phyloP scores from a whole-genome alignment of 2,113 vertebrate genomes.

The Zosterops japonicus region DNA sequence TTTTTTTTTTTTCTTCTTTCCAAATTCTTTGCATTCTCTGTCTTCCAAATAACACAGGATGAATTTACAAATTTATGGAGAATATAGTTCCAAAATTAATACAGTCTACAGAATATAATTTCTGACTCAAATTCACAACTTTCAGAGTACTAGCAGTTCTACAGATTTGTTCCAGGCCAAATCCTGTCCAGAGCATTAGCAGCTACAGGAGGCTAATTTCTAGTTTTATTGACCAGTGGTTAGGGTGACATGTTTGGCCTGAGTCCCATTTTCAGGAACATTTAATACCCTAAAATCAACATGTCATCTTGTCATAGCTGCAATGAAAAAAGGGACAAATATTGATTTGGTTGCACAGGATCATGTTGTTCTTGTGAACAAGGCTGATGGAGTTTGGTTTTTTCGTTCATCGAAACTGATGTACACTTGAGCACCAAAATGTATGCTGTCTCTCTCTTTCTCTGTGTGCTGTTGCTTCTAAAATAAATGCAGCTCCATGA shows the following conservation, averaged over 20 bases:
- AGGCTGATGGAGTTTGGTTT: fast-evolving
- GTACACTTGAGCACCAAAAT: neutral
- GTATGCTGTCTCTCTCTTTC: neutral
- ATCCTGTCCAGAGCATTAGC: neutral
- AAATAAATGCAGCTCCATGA: neutral
- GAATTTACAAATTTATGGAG: neutral
- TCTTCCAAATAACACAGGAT: neutral
- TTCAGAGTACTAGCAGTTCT: neutral
- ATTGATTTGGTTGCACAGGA: neutral
- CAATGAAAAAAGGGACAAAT: neutral
- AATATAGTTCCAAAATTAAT: neutral
- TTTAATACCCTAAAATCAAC: neutral
- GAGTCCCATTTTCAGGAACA: neutral
- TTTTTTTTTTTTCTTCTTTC: neutral
- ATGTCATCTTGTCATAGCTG: neutral
- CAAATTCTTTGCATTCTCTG: neutral
- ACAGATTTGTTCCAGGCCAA: neutral
- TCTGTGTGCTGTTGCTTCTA: neutral
- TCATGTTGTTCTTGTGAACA: neutral
- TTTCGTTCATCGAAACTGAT: neutral
- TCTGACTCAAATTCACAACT: neutral
- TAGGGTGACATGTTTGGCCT: neutral
- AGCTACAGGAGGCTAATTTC: neutral
- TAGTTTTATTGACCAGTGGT: neutral
- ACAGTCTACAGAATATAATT: neutral